A percentile compares a stretch with the other conserved stretches of the same genome.
phyloP scores from a whole-genome alignment of 2,113 vertebrate species.

The Scolopax mira region DNA sequence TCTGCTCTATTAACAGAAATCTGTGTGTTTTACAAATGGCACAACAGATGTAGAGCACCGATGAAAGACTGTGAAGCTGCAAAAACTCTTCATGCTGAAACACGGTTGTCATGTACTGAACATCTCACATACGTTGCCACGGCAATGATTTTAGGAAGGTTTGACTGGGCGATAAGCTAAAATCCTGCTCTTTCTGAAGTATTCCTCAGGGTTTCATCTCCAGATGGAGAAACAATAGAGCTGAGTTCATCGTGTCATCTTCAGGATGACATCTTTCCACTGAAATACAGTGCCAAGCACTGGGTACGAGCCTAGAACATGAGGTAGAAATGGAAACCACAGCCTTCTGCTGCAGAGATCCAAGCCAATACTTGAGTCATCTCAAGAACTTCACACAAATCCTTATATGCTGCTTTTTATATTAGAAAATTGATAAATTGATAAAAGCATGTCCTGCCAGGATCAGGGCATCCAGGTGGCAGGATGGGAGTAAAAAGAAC shows the following conservation, averaged over 20 bases:
- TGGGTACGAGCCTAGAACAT: constrained; percentile 33
- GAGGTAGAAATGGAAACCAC: constrained; percentile 36
- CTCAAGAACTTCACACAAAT: not conserved
- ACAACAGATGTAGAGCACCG: not conserved
- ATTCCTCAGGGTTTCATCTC: not conserved
- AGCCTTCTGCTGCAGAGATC: constrained; percentile 38
- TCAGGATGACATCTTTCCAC: constrained; percentile 34
- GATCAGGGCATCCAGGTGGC: not conserved
- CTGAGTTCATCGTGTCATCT: constrained; percentile 18
- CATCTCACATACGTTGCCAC: not conserved
- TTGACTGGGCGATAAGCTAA: not conserved
- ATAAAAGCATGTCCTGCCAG: not conserved
- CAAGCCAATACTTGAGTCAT: constrained; percentile 43
- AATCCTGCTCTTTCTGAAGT: not conserved
- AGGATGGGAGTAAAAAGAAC: not conserved
- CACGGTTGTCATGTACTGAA: not conserved
- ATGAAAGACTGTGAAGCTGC: not conserved
- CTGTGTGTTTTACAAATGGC: not conserved
- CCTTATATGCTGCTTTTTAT: not conserved
- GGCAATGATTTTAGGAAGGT: not conserved
- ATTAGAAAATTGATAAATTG: not conserved
- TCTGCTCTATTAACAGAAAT: not conserved
- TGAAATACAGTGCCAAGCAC: not conserved
- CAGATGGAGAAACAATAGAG: constrained; percentile 33
- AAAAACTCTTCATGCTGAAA: constrained; percentile 11